These are phyloP conservation scores for Labrus mixtus DNA, from an alignment of 2,113 vertebrate species.

Conservation along the genomic window DNA sequence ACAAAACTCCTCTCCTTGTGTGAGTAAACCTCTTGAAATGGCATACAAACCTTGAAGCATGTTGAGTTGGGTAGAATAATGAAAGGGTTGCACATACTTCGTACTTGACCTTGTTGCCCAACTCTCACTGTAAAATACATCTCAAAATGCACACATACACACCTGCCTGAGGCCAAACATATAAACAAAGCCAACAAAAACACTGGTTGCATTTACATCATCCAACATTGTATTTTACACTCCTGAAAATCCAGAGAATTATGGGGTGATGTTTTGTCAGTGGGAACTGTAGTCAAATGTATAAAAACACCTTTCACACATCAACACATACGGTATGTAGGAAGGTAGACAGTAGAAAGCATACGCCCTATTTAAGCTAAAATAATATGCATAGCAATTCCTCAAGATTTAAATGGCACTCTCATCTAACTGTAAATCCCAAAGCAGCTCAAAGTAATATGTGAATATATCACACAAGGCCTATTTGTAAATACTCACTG, in stretches of 20 bases:
- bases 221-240: background rate
- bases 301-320: too few relatives aligned
- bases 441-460: too few relatives aligned
- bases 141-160: slow-evolving; percentile 29
- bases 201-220: slow-evolving; percentile 29
- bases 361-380: too few relatives aligned
- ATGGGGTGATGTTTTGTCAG: too few relatives aligned
- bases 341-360: too few relatives aligned
- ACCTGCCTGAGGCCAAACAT: slow-evolving; percentile 37
- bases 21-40: slow-evolving; percentile 27
- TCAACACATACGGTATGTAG: too few relatives aligned
- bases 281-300: too few relatives aligned
- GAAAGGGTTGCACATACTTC: slow-evolving; percentile 48
- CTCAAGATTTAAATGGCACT: too few relatives aligned
- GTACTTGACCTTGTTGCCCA: slow-evolving; percentile 57
- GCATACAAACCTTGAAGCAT: slow-evolving; percentile 32
- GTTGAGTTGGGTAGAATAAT: slow-evolving; percentile 33
- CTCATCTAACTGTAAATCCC: too few relatives aligned
- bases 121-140: slow-evolving; percentile 23
- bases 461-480: too few relatives aligned
- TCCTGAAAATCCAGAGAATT: background rate
- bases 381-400: too few relatives aligned
- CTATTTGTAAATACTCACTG: too few relatives aligned
- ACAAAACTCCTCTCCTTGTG: slow-evolving; percentile 6
- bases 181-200: slow-evolving; percentile 21